These are phyloP conservation scores for Fulmarus glacialis DNA, from an alignment of 2,113 vertebrate genomes.

Conservation along the genomic window DNA sequence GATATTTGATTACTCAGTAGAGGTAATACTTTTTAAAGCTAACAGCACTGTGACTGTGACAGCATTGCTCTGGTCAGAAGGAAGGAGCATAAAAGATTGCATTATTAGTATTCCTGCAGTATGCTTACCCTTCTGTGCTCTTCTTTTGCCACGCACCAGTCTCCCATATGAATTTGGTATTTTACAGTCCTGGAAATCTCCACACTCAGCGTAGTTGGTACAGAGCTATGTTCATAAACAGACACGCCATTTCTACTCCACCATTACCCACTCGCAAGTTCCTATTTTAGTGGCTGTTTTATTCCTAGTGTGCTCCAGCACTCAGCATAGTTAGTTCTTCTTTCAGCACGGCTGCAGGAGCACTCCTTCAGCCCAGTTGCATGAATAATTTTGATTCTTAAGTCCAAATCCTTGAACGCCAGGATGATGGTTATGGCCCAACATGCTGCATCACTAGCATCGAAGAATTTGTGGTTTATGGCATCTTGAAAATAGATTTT, in stretches of 20 bases:
- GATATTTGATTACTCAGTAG: neutral
- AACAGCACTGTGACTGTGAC: neutral
- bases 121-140: neutral
- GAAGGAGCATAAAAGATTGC: neutral
- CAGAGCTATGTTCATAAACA: neutral
- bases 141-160: neutral
- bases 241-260: neutral
- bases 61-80: neutral
- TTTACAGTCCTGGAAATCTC: neutral
- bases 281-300: neutral
- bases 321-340: neutral
- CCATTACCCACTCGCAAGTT: neutral
- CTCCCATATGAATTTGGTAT: neutral
- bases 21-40: neutral
- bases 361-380: neutral
- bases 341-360: neutral
- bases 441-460: neutral
- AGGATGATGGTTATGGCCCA: neutral
- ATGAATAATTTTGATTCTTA: neutral
- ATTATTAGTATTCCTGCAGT: neutral
- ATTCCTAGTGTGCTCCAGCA: neutral
- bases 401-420: neutral
- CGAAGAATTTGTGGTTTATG: neutral
- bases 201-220: neutral
- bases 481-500: neutral